phyloP scores from a whole-genome alignment of 2,888 invertebrate species.

The Bellardia bayeri region DNA sequence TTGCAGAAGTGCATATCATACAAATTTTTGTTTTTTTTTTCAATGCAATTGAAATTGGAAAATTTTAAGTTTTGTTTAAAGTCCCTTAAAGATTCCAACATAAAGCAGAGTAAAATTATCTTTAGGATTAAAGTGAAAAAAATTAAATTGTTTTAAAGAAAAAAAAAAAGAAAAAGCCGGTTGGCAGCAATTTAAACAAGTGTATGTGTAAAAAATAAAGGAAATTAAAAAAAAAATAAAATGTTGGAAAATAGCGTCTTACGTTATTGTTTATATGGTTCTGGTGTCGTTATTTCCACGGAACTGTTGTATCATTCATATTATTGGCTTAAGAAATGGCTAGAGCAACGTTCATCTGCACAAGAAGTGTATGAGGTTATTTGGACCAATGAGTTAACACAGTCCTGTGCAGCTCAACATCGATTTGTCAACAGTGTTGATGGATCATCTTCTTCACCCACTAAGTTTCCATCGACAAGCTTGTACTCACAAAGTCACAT shows the following conservation, averaged over 20 bases:
- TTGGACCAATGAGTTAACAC: conserved; percentile 76
- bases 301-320: conserved; percentile 72
- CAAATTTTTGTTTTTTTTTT: background rate
- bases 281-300: conserved; percentile 65
- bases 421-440: background rate
- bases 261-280: conserved; percentile 68
- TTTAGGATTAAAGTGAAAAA: conserved; percentile 34
- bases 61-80: background rate
- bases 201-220: conserved; percentile 11
- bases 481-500: conserved; percentile 55
- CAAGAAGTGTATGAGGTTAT: conserved; percentile 73
- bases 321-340: conserved; percentile 50
- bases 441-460: background rate
- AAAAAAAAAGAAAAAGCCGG: conserved; percentile 26
- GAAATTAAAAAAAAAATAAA: conserved; percentile 1
- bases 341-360: conserved; percentile 18
- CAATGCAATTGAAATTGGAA: background rate
- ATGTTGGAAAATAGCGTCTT: conserved; percentile 65
- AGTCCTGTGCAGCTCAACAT: conserved; percentile 69
- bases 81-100: conserved; percentile 34
- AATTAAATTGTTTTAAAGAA: background rate
- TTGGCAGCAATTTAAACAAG: conserved; percentile 31
- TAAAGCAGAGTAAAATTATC: conserved; percentile 59
- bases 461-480: background rate
- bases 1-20: conserved; percentile 37